Evolutionary conservation across 2,113 vertebrate genomes (phyloP).

Genomic region (Riparia riparia): DNA sequence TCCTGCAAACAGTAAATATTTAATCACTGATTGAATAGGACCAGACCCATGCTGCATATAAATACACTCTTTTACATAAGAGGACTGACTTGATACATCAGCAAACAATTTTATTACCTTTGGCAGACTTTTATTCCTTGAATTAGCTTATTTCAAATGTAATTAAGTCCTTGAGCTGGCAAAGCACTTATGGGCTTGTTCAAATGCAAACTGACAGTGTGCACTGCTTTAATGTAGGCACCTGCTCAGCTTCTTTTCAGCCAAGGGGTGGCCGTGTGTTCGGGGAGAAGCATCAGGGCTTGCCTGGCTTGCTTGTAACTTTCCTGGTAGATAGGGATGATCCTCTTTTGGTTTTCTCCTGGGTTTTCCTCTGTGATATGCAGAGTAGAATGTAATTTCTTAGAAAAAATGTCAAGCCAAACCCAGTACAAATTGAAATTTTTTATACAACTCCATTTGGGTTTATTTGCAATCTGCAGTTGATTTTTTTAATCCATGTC

Average conservation of each 20-base stretch:
- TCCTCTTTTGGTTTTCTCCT: not conserved
- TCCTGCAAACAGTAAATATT: constrained; percentile 53
- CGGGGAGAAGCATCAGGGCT: not conserved
- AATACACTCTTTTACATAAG: not conserved
- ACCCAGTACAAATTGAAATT: not conserved
- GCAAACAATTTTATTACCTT: constrained; percentile 58
- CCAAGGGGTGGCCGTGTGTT: rapidly evolving
- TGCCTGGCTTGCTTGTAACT: not conserved
- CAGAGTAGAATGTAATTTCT: not conserved
- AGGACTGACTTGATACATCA: not conserved
- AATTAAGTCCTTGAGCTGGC: constrained; percentile 40
- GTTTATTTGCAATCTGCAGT: not conserved
- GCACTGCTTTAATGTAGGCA: not conserved
- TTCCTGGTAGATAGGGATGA: not conserved
- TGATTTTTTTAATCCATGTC: not conserved
- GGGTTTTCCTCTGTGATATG: not conserved
- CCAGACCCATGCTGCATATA: not conserved
- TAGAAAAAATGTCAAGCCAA: not conserved
- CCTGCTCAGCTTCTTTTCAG: constrained; percentile 17
- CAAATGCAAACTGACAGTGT: constrained; percentile 37
- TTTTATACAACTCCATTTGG: not conserved
- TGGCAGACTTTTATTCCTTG: constrained; percentile 51
- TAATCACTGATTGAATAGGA: constrained; percentile 9
- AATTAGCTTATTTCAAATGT: constrained; percentile 37
- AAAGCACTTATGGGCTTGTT: not conserved